Evolutionary conservation across 1,140 invertebrate species (phyloP).

Genomic region (Aphelinus atriplicis): DNA sequence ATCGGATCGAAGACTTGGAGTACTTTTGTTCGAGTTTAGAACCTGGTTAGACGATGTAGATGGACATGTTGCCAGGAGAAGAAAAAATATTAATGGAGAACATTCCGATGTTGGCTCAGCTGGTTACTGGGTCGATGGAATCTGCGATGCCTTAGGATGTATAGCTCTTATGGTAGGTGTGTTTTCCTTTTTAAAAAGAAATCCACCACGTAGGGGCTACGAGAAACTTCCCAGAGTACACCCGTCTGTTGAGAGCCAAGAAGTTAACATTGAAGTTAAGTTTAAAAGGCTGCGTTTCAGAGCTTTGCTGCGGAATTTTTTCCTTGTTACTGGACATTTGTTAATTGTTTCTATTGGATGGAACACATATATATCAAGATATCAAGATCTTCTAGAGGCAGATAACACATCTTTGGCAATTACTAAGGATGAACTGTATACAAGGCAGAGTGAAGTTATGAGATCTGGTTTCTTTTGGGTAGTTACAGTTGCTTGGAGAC

Average conservation of each 20-base stretch:
- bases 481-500: slow-evolving; percentile 79
- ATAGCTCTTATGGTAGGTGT: slow-evolving; percentile 74
- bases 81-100: slow-evolving; percentile 76
- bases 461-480: slow-evolving; percentile 77
- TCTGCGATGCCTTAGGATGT: slow-evolving; percentile 79
- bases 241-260: slow-evolving; percentile 48
- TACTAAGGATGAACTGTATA: slow-evolving; percentile 65
- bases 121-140: slow-evolving; percentile 79
- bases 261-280: slow-evolving; percentile 20
- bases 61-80: slow-evolving; percentile 78
- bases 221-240: slow-evolving; percentile 67
- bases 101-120: slow-evolving; percentile 76
- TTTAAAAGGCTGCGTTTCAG: slow-evolving; percentile 67
- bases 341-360: slow-evolving; percentile 78
- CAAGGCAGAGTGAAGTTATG: slow-evolving; percentile 57
- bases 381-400: slow-evolving; percentile 78
- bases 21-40: slow-evolving; percentile 78
- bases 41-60: slow-evolving; percentile 84
- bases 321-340: slow-evolving; percentile 76
- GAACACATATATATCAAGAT: slow-evolving; percentile 83
- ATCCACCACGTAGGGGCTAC: slow-evolving; percentile 74
- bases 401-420: slow-evolving; percentile 63
- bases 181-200: slow-evolving; percentile 73
- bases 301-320: slow-evolving; percentile 72
- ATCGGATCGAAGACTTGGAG: slow-evolving; percentile 73